A percentile compares a stretch with the other conserved stretches of the same genome.
Conservation (phyloP, 2,888 invertebrate species). For the Megastigmus dorsalis region DNA sequence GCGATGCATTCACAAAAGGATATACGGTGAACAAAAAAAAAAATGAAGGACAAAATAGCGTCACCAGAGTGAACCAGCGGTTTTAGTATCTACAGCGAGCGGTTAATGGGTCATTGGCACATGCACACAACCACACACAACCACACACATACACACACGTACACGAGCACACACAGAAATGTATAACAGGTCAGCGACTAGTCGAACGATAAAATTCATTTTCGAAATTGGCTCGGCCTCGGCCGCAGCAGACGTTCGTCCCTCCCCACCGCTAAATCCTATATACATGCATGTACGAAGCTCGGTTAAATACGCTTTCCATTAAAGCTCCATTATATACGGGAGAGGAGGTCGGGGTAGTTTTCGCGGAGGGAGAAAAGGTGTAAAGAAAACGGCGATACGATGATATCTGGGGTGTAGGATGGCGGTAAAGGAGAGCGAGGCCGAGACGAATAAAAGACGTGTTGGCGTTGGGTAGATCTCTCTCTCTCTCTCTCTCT, state of each 20-base stretch:
- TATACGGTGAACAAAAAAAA: no score
- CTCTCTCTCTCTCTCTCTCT: no score
- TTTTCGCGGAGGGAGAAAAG: not conserved
- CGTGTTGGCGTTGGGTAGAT: not conserved
- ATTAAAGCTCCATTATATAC: slow-evolving; percentile 51
- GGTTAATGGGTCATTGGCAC: slow-evolving; percentile 49
- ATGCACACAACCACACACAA: not conserved
- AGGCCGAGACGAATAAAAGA: not conserved
- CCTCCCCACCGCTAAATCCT: no score
- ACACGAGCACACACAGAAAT: not conserved
- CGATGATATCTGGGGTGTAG: not conserved
- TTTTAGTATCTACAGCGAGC: slow-evolving; percentile 35
- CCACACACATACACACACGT: not conserved
- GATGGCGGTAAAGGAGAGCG: not conserved
- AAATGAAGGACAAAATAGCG: slow-evolving; percentile 2
- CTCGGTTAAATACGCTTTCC: slow-evolving; percentile 48
- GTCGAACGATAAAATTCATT: slow-evolving; percentile 55
- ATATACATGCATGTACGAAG: slow-evolving; percentile 16
- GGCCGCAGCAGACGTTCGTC: slow-evolving; percentile 25
- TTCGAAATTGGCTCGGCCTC: slow-evolving; percentile 47
- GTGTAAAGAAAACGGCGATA: no score
- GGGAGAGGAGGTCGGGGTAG: no score
- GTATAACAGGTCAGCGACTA: slow-evolving; percentile 15
- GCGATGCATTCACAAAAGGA: not conserved
- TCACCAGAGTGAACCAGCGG: no score